Base-by-base conservation (phyloP, 2,113 vertebrate genomes). In the Empidonax traillii region DNA sequence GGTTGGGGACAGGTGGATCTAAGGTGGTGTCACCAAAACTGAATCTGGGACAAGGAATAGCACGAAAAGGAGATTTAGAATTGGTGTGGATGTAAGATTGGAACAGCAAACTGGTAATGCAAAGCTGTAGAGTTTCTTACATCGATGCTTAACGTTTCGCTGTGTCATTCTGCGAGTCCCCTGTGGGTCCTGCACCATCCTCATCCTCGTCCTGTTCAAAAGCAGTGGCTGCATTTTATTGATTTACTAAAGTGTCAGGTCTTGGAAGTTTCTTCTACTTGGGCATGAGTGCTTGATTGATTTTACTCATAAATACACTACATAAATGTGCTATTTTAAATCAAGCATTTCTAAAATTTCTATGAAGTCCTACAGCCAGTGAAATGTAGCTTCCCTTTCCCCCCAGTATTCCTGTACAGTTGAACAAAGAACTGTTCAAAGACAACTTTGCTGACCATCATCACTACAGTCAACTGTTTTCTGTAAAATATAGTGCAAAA, bases 401-500 rank as follows among this genome's bases (percentile, higher is more conserved):
- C 53, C 6, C 1, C 37, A 27, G 3, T 18, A 52, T n/a, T 41
- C 75, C 72, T 71, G 59, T 79, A 27, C 23, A 28, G 74, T 28
- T 59, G 27, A 80, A 80, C 13, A 74, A 82, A 75, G 56, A 79
- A 62, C 73, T 89, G 41, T 62, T 85, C 56, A 46, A 89, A 93
- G 49, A 30, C 39, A 24, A 20, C 35, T 82, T 62, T 76, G 51
- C 44, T 71, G 77, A 56, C 19, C n/a, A 12, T 41, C 46, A 24
- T 53, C 75, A 47, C 46, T 76, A 3, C 68, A 79, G 21, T 55
- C 31, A 67, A 51, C 27, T 15, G 24, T 59, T 71, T 84, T 74
- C 79, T 84, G 79, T 92, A 92, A 94, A 96, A 88, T 65, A 41
- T 3, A 84, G 72, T 68, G 85, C 71, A 93, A 95, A 93, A 84